A percentile compares a stretch with the other conserved stretches of the same genome.
Evolutionary conservation across 2,113 vertebrate genomes (phyloP).

Genomic region (Sterrhoptilus dennistouni): DNA sequence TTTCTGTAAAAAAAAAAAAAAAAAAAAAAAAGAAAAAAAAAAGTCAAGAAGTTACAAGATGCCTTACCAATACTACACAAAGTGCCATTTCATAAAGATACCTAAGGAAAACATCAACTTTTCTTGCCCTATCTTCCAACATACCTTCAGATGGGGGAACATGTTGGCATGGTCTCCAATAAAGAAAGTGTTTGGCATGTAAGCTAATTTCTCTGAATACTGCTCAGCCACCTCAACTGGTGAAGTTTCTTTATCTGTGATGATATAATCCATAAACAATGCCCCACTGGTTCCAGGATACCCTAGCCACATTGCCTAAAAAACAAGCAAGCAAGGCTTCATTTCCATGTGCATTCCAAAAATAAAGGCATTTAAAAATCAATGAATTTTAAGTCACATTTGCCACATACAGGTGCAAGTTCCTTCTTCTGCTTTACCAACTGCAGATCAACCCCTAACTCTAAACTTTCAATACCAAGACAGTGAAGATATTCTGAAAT

Average conservation of each 20-base stretch:
- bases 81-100: not conserved
- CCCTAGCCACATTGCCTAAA: conserved; percentile 95
- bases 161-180: conserved; percentile 99
- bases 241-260: conserved; percentile 95
- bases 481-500: not conserved
- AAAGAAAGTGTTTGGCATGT: conserved; percentile 98
- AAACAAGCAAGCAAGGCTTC: not conserved
- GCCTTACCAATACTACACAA: not conserved
- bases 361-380: not conserved
- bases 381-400: not conserved
- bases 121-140: not conserved
- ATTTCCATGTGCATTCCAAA: not conserved
- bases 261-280: conserved; percentile 97
- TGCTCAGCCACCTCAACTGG: conserved; percentile 94
- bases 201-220: conserved; percentile 97
- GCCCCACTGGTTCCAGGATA: conserved; percentile 98
- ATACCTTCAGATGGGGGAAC: conserved; percentile 97
- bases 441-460: not conserved
- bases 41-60: not conserved
- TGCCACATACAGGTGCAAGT: not conserved
- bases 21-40: fast-evolving
- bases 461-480: not conserved
- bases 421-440: not conserved
- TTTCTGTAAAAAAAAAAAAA: conserved; percentile 79
- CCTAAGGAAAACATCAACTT: not conserved